These are phyloP conservation scores for Pantala flavescens DNA, from an alignment of 1,140 invertebrate genomes.

Conservation along the genomic window DNA sequence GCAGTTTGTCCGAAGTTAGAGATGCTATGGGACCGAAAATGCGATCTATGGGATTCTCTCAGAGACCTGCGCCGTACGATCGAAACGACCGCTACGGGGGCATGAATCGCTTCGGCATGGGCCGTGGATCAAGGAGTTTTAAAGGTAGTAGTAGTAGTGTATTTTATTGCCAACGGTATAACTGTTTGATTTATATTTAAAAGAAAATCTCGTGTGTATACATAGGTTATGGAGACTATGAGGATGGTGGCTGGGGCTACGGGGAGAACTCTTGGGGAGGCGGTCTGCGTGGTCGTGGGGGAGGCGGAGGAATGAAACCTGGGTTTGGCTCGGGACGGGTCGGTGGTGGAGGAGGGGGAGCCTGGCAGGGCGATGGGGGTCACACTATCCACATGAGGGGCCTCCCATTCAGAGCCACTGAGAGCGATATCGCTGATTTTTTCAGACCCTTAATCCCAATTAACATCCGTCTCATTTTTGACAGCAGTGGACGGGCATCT, in stretches of 20 bases:
- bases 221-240: slow-evolving; percentile 38
- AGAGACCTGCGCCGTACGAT: slow-evolving; percentile 72
- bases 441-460: slow-evolving; percentile 76
- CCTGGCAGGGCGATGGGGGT: slow-evolving; percentile 35
- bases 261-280: slow-evolving; percentile 24
- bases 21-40: slow-evolving; percentile 52
- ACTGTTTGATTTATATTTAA: background rate
- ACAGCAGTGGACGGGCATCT: slow-evolving; percentile 71
- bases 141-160: slow-evolving; percentile 38
- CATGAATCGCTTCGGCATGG: slow-evolving; percentile 37
- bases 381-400: slow-evolving; percentile 86
- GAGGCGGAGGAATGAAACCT: slow-evolving; percentile 24
- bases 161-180: background rate
- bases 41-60: slow-evolving; percentile 30
- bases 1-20: slow-evolving; percentile 68
- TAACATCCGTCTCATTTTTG: slow-evolving; percentile 69
- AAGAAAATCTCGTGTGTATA: background rate
- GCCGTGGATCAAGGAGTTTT: slow-evolving; percentile 42
- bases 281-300: slow-evolving; percentile 22
- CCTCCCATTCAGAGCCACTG: slow-evolving; percentile 72
- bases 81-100: slow-evolving; percentile 57
- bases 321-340: slow-evolving; percentile 23
- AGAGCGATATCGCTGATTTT: slow-evolving; percentile 79
- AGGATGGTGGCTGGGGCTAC: slow-evolving; percentile 29
- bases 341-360: slow-evolving; percentile 33